Percentiles rank a stretch among this genome's conserved stretches.
Conservation (phyloP, 2,888 invertebrate species). For the Celastrina argiolus region DNA sequence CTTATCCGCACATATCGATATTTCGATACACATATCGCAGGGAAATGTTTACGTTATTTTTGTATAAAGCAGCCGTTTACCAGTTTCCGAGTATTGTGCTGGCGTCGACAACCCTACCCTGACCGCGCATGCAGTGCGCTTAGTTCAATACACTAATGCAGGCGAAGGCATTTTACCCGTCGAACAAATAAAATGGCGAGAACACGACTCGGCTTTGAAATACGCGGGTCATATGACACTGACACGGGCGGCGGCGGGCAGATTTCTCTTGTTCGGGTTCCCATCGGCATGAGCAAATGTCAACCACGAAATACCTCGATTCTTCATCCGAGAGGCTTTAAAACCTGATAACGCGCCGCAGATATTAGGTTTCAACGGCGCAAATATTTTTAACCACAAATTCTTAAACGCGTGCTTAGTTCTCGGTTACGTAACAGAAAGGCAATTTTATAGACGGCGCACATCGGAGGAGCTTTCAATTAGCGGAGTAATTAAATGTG, state of each 20-base stretch:
- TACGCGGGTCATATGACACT: slow-evolving; percentile 50
- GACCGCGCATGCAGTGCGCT: slow-evolving; percentile 33
- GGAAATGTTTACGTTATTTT: not conserved
- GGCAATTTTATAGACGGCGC: not conserved
- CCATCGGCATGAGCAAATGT: slow-evolving; percentile 30
- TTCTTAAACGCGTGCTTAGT: slow-evolving; percentile 4
- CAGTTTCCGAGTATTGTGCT: not conserved
- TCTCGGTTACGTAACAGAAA: not conserved
- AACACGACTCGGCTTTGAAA: slow-evolving; percentile 49
- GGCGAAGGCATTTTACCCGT: slow-evolving; percentile 41
- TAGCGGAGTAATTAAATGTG: not conserved
- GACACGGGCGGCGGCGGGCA: slow-evolving; percentile 36
- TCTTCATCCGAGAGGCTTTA: slow-evolving; percentile 21
- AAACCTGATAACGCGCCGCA: slow-evolving; percentile 26
- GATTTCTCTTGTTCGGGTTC: slow-evolving; percentile 38
- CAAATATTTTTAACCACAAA: slow-evolving; percentile 8
- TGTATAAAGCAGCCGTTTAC: not conserved
- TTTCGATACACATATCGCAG: not conserved
- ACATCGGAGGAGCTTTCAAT: not conserved
- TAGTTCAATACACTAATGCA: slow-evolving; percentile 45
- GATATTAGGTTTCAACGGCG: slow-evolving; percentile 10
- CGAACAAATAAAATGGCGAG: slow-evolving; percentile 49
- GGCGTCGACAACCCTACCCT: slow-evolving; percentile 26
- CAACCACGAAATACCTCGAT: slow-evolving; percentile 27
- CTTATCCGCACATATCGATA: not conserved